Percentiles rank a stretch among this genome's conserved stretches.
Evolutionary conservation across 2,113 vertebrate species (phyloP).

Genomic region (Mobula birostris): DNA sequence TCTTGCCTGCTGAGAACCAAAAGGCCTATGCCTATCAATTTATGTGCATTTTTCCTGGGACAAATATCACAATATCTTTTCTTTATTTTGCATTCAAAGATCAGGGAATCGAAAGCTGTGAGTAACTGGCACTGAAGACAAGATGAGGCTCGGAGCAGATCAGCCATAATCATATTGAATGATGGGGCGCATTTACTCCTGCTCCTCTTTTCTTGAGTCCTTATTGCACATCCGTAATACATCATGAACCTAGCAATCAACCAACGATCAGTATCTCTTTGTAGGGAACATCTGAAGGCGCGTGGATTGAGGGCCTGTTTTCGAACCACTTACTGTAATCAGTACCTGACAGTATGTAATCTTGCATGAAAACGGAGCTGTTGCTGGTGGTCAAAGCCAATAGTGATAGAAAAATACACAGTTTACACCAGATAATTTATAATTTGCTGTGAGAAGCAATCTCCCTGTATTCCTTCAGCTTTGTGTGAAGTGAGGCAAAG

Average conservation of each 20-base stretch:
- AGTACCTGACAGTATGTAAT: constrained; percentile 5
- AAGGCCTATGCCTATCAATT: neutral
- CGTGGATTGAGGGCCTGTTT: neutral
- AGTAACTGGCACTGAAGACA: too few relatives aligned
- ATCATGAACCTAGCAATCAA: neutral
- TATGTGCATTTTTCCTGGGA: neutral
- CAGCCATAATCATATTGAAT: too few relatives aligned
- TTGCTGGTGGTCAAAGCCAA: neutral
- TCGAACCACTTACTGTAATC: neutral
- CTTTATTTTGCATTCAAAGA: neutral
- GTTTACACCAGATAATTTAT: constrained; percentile 17
- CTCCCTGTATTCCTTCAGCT: neutral
- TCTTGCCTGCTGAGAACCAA: neutral
- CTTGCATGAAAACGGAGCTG: neutral
- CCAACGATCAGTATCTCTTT: neutral
- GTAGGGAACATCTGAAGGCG: neutral
- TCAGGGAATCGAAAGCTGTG: too few relatives aligned
- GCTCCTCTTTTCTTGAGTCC: too few relatives aligned
- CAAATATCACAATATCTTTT: neutral
- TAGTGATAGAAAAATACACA: constrained; percentile 14
- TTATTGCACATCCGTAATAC: neutral
- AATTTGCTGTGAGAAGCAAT: constrained; percentile 26
- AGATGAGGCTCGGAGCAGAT: too few relatives aligned
- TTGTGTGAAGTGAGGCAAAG: neutral
- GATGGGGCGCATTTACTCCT: too few relatives aligned